A percentile compares a stretch with the other conserved stretches of the same genome.
phyloP scores from a whole-genome alignment of 2,888 invertebrate genomes.

The Tetragonisca angustula region DNA sequence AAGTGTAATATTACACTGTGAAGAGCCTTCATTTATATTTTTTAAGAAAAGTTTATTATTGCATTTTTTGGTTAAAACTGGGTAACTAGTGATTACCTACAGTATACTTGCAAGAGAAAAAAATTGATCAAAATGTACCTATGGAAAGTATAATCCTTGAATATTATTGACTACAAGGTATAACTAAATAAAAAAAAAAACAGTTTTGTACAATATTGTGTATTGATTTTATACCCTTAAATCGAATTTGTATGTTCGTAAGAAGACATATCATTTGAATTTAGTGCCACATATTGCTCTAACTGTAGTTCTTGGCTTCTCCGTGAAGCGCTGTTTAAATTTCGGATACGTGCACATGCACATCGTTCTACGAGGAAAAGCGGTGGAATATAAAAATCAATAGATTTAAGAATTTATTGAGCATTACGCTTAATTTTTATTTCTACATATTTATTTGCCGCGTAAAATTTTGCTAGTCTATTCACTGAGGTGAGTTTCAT shows the following conservation, averaged over 20 bases:
- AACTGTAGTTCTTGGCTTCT: too few relatives aligned
- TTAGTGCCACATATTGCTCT: background rate
- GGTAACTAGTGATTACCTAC: conserved; percentile 59
- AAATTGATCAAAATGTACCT: conserved; percentile 68
- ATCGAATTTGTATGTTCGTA: background rate
- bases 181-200: conserved; percentile 74
- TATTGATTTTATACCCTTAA: conserved; percentile 46
- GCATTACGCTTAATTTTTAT: conserved; percentile 21
- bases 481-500: conserved; percentile 36
- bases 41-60: conserved; percentile 51
- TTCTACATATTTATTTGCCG: conserved; percentile 41
- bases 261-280: background rate
- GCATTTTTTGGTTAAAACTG: conserved; percentile 59
- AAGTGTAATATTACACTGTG: conserved; percentile 45
- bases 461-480: conserved; percentile 6
- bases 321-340: background rate
- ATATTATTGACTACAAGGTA: conserved; percentile 67
- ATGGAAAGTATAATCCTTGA: conserved; percentile 70
- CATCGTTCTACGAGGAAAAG: background rate
- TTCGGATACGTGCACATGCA: background rate
- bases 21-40: conserved; percentile 69
- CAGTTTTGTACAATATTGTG: conserved; percentile 64
- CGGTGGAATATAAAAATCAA: background rate
- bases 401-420: conserved; percentile 23
- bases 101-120: conserved; percentile 58